Percentiles rank a stretch among this genome's conserved stretches.
These are phyloP conservation scores for Nylanderia fulva DNA, from an alignment of 1,140 invertebrate genomes.

Conservation along the genomic window DNA sequence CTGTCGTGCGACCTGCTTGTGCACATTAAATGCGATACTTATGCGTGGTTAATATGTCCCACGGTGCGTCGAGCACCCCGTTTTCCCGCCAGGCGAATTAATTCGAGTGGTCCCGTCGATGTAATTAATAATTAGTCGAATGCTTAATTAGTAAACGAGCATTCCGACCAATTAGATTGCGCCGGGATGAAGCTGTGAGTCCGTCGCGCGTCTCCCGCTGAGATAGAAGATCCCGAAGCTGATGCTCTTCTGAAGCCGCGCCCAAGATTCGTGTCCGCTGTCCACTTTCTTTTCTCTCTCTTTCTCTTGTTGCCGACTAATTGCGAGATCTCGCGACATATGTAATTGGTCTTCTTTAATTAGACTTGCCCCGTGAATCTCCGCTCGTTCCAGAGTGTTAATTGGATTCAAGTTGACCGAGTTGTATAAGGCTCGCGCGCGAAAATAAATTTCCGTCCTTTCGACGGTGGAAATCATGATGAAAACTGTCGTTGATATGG, in stretches of 20 bases:
- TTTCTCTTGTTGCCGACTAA: slow-evolving; percentile 28
- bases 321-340: slow-evolving; percentile 62
- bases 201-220: slow-evolving; percentile 57
- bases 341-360: slow-evolving; percentile 72
- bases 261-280: background rate
- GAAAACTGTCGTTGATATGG: slow-evolving; percentile 1
- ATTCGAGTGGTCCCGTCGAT: slow-evolving; percentile 75
- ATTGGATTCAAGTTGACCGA: slow-evolving; percentile 47
- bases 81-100: slow-evolving; percentile 69
- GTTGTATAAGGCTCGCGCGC: background rate
- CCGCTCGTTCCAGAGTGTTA: slow-evolving; percentile 43
- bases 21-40: slow-evolving; percentile 75
- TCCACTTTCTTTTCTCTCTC: slow-evolving; percentile 13
- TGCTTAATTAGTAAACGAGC: slow-evolving; percentile 77
- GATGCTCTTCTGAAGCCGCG: slow-evolving; percentile 17
- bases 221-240: slow-evolving; percentile 71
- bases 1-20: slow-evolving; percentile 64
- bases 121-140: slow-evolving; percentile 81
- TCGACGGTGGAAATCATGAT: background rate
- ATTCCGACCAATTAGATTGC: slow-evolving; percentile 76
- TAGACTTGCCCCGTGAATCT: slow-evolving; percentile 44
- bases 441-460: slow-evolving; percentile 27
- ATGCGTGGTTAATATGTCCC: slow-evolving; percentile 66
- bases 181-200: slow-evolving; percentile 69
- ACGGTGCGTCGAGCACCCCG: slow-evolving; percentile 63